phyloP scores from a whole-genome alignment of 2,113 vertebrate genomes.

The Ailurus styani region DNA sequence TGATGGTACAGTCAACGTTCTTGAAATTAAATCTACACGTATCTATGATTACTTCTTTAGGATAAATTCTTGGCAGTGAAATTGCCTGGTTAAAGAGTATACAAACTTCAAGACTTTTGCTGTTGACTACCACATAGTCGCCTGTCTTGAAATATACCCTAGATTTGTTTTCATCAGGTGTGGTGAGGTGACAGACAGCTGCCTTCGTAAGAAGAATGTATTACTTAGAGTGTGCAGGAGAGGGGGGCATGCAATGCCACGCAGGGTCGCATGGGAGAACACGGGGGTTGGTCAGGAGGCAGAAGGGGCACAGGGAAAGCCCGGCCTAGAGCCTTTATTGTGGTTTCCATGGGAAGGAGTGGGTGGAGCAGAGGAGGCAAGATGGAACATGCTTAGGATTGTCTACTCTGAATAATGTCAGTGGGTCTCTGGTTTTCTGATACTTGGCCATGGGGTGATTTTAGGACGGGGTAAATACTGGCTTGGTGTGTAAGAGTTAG shows the following conservation, averaged over 20 bases:
- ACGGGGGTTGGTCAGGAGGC: neutral
- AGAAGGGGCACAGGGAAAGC: neutral
- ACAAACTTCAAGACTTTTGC: neutral
- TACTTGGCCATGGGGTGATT: neutral
- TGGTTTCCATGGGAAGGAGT: neutral
- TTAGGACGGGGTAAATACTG: neutral
- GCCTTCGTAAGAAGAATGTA: neutral
- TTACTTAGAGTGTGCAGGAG: neutral
- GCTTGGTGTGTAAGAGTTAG: neutral
- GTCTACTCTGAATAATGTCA: neutral
- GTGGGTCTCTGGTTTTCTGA: neutral
- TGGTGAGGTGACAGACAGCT: neutral
- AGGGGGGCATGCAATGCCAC: neutral
- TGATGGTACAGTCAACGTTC: neutral
- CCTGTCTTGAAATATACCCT: neutral
- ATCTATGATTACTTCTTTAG: neutral
- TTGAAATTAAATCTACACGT: neutral
- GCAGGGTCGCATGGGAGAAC: neutral
- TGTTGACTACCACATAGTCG: neutral
- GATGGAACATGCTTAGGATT: neutral
- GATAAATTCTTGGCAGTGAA: neutral
- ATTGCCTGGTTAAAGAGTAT: conserved; percentile 22
- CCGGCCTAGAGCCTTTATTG: neutral
- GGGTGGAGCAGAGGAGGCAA: neutral
- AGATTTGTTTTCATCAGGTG: neutral